These are phyloP conservation scores for Myrmecophaga tridactyla DNA, from an alignment of 2,113 vertebrate species.

Conservation along the genomic window DNA sequence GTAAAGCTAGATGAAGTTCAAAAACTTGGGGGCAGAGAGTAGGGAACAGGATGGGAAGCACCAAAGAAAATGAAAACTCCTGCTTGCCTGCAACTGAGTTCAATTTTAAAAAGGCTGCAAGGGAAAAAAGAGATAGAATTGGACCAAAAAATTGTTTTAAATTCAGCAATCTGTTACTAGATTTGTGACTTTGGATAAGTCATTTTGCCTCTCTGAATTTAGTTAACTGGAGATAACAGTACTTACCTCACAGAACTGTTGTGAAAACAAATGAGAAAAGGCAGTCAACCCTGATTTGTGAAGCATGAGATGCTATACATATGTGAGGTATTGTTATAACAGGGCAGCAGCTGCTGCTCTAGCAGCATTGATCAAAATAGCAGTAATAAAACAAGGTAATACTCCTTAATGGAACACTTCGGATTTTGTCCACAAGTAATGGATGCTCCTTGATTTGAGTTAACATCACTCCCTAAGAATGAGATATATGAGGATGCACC, in stretches of 20 bases:
- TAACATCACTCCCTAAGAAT: not conserved
- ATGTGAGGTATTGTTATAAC: not conserved
- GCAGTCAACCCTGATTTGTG: not conserved
- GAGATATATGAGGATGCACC: not conserved
- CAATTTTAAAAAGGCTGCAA: not conserved
- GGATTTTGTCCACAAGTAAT: not conserved
- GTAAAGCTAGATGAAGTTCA: not conserved
- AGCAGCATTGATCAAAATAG: not conserved
- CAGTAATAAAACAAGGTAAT: conserved; percentile 29
- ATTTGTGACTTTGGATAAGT: not conserved
- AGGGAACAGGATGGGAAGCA: not conserved
- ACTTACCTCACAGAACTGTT: not conserved
- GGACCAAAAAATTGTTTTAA: not conserved
- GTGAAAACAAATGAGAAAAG: not conserved
- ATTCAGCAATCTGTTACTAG: not conserved
- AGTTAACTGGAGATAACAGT: not conserved
- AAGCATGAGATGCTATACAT: not conserved
- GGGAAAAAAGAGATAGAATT: not conserved
- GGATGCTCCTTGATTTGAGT: not conserved
- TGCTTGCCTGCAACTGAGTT: not conserved
- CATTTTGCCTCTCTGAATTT: not conserved
- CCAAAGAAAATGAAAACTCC: not conserved
- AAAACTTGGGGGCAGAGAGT: not conserved
- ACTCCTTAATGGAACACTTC: not conserved
- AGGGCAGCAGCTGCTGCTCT: not conserved